These are phyloP conservation scores for Sus cebifrons DNA, from an alignment of 2,797 vertebrate species.

Conservation along the genomic window DNA sequence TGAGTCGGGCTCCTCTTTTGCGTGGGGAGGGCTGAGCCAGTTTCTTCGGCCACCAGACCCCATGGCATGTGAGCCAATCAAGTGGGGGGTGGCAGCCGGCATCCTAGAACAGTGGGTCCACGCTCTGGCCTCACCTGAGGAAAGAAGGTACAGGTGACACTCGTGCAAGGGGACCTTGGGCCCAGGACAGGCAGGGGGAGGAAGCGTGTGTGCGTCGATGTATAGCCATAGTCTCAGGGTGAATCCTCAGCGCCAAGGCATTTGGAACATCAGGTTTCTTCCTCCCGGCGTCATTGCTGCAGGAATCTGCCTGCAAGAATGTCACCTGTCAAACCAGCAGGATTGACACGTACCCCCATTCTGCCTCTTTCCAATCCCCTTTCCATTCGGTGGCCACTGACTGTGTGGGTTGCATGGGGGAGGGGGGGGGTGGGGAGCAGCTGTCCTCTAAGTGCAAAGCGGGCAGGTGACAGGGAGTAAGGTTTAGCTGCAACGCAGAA, in stretches of 20 bases:
- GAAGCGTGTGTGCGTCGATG: neutral
- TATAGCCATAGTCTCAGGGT: neutral
- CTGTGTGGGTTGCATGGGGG: rapidly evolving
- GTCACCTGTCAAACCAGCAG: constrained; percentile 37
- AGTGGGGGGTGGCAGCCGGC: neutral
- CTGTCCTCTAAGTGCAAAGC: neutral
- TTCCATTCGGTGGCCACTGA: neutral
- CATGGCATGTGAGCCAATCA: neutral
- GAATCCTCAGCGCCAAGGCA: constrained; percentile 42
- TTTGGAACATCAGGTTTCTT: constrained; percentile 48
- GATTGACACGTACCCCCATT: neutral
- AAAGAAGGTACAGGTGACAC: neutral
- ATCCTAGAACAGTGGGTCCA: neutral
- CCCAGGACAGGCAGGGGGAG: neutral
- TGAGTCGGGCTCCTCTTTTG: constrained; percentile 91
- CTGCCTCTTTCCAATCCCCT: constrained; percentile 37
- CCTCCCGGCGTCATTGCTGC: neutral
- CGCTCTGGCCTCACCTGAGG: constrained; percentile 1
- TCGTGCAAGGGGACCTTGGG: neutral
- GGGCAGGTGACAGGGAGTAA: neutral
- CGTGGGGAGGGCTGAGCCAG: constrained; percentile 64
- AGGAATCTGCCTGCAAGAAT: constrained; percentile 51
- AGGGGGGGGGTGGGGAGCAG: neutral
- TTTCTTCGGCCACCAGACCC: neutral
- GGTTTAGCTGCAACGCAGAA: neutral